These are phyloP conservation scores for Sclerodermus sp. DNA, from an alignment of 2,888 invertebrate genomes.

Conservation along the genomic window DNA sequence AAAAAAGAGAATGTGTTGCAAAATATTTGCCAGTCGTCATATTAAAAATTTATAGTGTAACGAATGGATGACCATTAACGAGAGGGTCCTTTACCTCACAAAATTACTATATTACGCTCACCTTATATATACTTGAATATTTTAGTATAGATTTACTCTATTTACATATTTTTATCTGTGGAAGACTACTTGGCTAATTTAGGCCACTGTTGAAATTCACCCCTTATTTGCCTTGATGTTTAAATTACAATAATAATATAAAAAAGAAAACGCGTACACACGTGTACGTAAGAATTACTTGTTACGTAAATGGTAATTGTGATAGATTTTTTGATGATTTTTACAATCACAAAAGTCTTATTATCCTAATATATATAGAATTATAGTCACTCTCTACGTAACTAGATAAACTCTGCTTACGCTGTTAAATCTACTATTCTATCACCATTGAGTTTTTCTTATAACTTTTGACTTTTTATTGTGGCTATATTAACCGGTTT, in stretches of 20 bases:
- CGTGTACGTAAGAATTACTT: slow-evolving; percentile 52
- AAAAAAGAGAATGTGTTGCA: slow-evolving; percentile 30
- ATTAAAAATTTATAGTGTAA: slow-evolving; percentile 41
- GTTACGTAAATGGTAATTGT: slow-evolving; percentile 62
- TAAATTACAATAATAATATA: slow-evolving; percentile 55
- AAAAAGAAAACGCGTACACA: too few relatives aligned
- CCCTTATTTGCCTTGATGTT: slow-evolving; percentile 59
- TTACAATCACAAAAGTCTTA: slow-evolving; percentile 66
- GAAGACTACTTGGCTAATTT: slow-evolving; percentile 58
- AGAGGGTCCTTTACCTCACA: slow-evolving; percentile 55
- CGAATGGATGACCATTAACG: slow-evolving; percentile 45
- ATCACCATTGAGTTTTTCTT: too few relatives aligned
- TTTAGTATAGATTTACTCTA: slow-evolving; percentile 60
- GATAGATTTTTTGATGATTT: slow-evolving; percentile 72
- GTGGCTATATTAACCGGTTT: too few relatives aligned
- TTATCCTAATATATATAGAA: slow-evolving; percentile 59
- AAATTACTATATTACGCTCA: slow-evolving; percentile 55
- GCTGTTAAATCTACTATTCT: slow-evolving; percentile 24
- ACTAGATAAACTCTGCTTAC: slow-evolving; percentile 45
- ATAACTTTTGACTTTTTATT: too few relatives aligned
- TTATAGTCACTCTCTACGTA: slow-evolving; percentile 57
- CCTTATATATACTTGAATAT: slow-evolving; percentile 57
- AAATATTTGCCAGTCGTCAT: slow-evolving; percentile 43
- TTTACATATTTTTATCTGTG: slow-evolving; percentile 59
- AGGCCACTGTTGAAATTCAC: slow-evolving; percentile 59